Evolutionary conservation across 1,140 invertebrate species (phyloP), one percentile per base, ranked within the genome.

Genomic region (Bathynomus jamesi): DNA sequence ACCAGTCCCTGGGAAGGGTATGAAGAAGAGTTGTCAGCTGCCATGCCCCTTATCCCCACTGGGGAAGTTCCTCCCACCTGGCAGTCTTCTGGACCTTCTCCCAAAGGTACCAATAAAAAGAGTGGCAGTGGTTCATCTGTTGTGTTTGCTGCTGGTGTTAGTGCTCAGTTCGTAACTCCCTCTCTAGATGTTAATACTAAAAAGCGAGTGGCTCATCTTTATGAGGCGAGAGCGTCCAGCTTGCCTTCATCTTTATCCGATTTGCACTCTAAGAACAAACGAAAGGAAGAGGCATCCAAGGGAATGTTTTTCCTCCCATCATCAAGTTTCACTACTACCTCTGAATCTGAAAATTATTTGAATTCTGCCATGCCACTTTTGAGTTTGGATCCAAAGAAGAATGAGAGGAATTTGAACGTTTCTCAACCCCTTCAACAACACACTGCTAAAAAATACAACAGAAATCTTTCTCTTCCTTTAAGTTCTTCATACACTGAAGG

Each of bases 81-180:
- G 13, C 28, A 67, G 28, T 70, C 24, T 40, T 24, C 30, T 11
- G 29, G 28, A 69, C 27, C 65, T 60, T 67, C 32, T 67, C 32
- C 65, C 29, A 29, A 67, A 61, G 46, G 27, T 24, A 24, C 60
- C 69, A 65, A 27, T 61, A 67, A 40, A 27, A 65, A 63, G 25
- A 53, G 46, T 17, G 64, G 17, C 24, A 64, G n/a, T 61, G 40
- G 28, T n/a, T 46, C 69, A 68, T 67, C 62, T 67, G 62, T 74
- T 62, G 63, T 76, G 30, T 78, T 77, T 77, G 74, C 77, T 72
- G 76, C 77, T 62, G 75, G 74, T 25, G 75, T 73, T 62, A 73
- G 71, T 70, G 75, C 72, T 60, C 76, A 76, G 61, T 75, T 67
- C 70, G 61, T 75, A 27, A 76, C 24, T 60, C 62, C 69, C 29